These are phyloP conservation scores for Phyllotreta cruciferae DNA, from an alignment of 2,888 invertebrate genomes.

Conservation along the genomic window DNA sequence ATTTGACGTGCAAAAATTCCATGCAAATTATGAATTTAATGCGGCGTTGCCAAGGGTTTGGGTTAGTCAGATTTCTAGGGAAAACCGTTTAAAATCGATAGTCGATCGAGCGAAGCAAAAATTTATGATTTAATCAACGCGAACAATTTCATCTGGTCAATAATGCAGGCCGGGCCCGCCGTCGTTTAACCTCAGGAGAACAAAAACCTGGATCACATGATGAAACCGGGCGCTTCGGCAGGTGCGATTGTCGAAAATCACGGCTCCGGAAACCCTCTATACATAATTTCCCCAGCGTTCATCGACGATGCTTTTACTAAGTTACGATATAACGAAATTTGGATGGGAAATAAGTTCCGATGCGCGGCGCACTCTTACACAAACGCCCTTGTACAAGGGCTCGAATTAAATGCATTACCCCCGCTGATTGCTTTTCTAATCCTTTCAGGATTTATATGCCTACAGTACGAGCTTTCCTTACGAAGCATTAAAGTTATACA, in stretches of 20 bases:
- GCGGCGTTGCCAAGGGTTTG: too few species aligned
- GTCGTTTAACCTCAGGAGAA: conserved; percentile 31
- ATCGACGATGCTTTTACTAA: conserved; percentile 37
- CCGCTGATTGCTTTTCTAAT: conserved; percentile 20
- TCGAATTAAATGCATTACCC: conserved; percentile 27
- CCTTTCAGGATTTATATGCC: conserved; percentile 15
- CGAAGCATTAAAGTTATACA: neutral
- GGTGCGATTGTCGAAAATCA: conserved; percentile 44
- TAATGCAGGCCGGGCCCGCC: conserved; percentile 26
- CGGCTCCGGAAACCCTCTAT: conserved; percentile 41
- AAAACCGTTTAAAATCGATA: neutral
- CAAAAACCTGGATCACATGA: conserved; percentile 39
- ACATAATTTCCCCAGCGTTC: conserved; percentile 49
- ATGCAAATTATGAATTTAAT: too few species aligned
- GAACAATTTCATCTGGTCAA: conserved; percentile 23
- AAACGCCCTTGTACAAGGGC: conserved; percentile 12
- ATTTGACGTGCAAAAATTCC: too few species aligned
- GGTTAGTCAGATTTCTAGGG: too few species aligned
- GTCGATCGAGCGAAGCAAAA: conserved; percentile 14
- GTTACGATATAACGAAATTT: conserved; percentile 43
- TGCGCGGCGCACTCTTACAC: conserved; percentile 29
- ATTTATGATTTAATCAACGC: conserved; percentile 29
- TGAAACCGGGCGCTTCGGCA: conserved; percentile 40
- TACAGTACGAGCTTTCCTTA: neutral
- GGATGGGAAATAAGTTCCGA: conserved; percentile 33